Percentiles rank a stretch among this genome's conserved stretches.
Evolutionary conservation across 1,140 invertebrate species (phyloP).

Genomic region (Lysiphlebus fabarum): DNA sequence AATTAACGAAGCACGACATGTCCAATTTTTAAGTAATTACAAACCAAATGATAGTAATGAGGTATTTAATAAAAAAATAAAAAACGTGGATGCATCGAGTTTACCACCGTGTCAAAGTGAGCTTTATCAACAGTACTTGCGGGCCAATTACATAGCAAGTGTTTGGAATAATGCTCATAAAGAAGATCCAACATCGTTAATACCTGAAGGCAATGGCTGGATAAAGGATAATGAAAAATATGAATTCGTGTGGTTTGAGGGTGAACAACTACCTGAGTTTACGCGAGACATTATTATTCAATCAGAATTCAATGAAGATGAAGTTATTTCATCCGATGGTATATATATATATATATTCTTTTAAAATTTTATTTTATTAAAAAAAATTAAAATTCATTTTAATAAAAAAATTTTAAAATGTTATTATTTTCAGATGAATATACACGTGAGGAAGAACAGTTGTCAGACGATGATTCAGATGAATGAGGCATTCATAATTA

Average conservation of each 20-base stretch:
- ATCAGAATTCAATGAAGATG: no score
- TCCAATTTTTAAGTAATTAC: constrained; percentile 11
- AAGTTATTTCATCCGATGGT: no score
- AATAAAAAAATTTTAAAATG: no score
- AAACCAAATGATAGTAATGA: constrained; percentile 7
- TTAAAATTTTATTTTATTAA: no score
- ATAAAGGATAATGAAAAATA: constrained; percentile 4
- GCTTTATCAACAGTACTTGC: constrained; percentile 22
- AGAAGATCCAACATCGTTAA: constrained; percentile 3
- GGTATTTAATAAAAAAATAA: constrained; percentile 24
- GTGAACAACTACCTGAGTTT: constrained; percentile 10
- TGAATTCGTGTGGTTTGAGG: constrained; percentile 20
- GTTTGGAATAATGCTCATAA: constrained; percentile 19
- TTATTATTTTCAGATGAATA: no score
- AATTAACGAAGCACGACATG: constrained; percentile 18
- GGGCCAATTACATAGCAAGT: constrained; percentile 17
- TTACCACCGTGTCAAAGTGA: constrained; percentile 23
- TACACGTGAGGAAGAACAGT: no score
- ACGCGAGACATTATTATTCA: no score
- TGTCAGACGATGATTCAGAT: no score
- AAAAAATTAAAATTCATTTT: no score
- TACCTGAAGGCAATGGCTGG: constrained; percentile 18
- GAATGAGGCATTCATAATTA: no score
- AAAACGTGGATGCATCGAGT: constrained; percentile 23
- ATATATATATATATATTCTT: no score